Evolutionary conservation across 2,113 vertebrate species (phyloP).

Genomic region (Scartelaos histophorus): DNA sequence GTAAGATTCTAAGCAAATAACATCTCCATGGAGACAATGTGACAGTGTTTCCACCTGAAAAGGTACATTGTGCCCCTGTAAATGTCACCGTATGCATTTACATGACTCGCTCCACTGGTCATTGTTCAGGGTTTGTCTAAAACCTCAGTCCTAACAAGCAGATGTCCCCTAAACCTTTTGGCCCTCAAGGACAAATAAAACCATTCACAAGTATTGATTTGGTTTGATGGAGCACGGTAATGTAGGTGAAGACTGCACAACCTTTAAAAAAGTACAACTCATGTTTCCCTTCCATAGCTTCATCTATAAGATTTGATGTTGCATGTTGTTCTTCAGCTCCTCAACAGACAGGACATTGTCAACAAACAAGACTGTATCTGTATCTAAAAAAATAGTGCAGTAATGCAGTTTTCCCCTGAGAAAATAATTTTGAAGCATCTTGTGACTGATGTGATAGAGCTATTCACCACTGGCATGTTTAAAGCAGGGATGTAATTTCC

Average conservation of each 20-base stretch:
- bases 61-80: background rate
- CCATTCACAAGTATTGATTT: background rate
- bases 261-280: too few species aligned
- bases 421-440: background rate
- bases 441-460: background rate
- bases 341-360: background rate
- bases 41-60: too few species aligned
- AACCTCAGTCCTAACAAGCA: background rate
- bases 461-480: conserved; percentile 3
- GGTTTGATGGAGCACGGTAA: background rate
- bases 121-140: background rate
- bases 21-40: too few species aligned
- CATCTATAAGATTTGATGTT: background rate
- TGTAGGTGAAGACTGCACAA: background rate
- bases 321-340: background rate
- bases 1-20: too few species aligned
- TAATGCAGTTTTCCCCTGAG: background rate
- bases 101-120: background rate
- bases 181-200: background rate
- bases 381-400: background rate
- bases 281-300: background rate
- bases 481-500: background rate
- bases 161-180: background rate
- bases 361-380: too few species aligned
- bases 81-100: background rate